phyloP scores from a whole-genome alignment of 2,888 invertebrate genomes.

The Amiota mariae region DNA sequence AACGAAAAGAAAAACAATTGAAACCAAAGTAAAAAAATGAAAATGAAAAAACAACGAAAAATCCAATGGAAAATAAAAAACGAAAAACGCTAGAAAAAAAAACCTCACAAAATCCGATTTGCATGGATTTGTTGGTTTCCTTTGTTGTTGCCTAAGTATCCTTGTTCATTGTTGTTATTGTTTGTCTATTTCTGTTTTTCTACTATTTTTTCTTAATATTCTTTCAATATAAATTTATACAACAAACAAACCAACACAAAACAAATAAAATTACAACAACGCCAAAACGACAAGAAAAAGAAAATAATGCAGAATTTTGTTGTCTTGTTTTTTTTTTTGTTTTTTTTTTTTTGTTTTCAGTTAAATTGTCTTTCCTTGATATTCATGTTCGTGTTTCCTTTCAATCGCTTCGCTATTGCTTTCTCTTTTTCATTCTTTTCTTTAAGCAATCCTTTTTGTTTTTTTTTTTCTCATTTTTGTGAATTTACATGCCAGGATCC shows the following conservation, averaged over 20 bases:
- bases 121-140: conserved; percentile 70
- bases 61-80: conserved; percentile 23
- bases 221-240: conserved; percentile 61
- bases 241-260: not conserved
- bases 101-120: conserved; percentile 72
- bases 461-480: conserved; percentile 52
- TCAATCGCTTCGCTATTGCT: not conserved
- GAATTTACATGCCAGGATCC: conserved; percentile 71
- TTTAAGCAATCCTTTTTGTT: conserved; percentile 22
- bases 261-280: not conserved
- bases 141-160: conserved; percentile 58
- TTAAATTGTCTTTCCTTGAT: conserved; percentile 68
- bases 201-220: conserved; percentile 61
- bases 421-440: conserved; percentile 36
- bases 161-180: conserved; percentile 50
- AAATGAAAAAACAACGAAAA: conserved; percentile 32
- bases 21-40: conserved; percentile 32
- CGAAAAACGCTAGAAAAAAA: conserved; percentile 50
- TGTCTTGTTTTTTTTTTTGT: too few species aligned
- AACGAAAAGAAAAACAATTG: conserved; percentile 6
- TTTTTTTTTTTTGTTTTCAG: conserved; percentile 51
- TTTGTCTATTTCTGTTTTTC: conserved; percentile 23
- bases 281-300: not conserved
- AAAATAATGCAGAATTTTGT: conserved; percentile 29
- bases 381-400: conserved; percentile 59